Evolutionary conservation across 2,797 vertebrate genomes (phyloP).

Genomic region (Moxostoma hubbsi): DNA sequence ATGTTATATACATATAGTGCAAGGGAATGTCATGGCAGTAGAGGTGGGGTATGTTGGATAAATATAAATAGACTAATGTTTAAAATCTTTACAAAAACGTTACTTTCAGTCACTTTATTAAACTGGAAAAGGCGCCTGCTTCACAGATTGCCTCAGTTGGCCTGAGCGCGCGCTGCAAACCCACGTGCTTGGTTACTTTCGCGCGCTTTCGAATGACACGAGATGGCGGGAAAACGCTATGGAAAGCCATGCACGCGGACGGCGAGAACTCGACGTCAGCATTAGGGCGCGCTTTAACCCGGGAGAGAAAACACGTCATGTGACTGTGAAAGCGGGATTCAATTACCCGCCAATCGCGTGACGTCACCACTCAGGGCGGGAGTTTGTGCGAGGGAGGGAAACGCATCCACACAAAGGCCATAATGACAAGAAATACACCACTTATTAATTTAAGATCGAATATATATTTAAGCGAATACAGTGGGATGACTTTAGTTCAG

Average conservation of each 20-base stretch:
- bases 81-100: no score
- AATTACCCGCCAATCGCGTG: background rate
- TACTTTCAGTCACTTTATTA: no score
- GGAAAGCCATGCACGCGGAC: constrained; percentile 53
- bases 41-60: no score
- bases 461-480: background rate
- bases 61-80: no score
- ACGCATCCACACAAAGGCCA: constrained; percentile 12
- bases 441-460: background rate
- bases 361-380: background rate
- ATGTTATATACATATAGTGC: no score
- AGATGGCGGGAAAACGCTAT: constrained; percentile 80
- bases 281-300: background rate
- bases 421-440: background rate
- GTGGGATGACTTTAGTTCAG: no score
- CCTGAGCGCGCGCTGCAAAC: no score
- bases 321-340: background rate
- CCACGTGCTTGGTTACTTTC: constrained; percentile 11
- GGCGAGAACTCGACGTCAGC: background rate
- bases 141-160: no score
- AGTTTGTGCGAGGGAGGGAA: constrained; percentile 10
- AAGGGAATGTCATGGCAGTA: no score
- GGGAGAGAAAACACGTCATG: background rate
- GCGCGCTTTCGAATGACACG: constrained; percentile 33
- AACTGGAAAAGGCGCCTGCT: no score